Evolutionary conservation across 1,140 invertebrate species (phyloP), one percentile per base, ranked within the genome.

Genomic region (Cepaea nemoralis): DNA sequence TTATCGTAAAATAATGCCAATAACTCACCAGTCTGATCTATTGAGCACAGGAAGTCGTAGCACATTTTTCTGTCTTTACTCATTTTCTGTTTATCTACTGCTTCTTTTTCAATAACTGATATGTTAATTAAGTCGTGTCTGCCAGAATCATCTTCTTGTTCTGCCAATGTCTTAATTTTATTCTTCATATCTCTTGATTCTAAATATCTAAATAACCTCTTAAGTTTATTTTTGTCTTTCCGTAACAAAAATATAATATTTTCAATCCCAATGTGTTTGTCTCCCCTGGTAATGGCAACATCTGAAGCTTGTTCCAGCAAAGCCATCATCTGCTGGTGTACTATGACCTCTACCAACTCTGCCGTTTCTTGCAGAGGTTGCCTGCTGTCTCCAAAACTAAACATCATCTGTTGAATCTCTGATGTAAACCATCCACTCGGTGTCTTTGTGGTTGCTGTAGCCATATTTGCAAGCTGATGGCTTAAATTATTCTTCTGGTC

Each of bases 321-420:
- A 8, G 77, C 59, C 3, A 67, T 89, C 76, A 95, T 90, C 88
- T 95, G 94, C 83, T 94, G 93, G 78, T 94, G 90, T 14, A 94
- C 93, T 82, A 95, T 94, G 75, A 92, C 93, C 90, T 95, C 94
- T 0, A 95, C 93, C 48, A 95, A 86, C n/a, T 92, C 89, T 1
- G 94, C 94, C 27, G 94, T 94, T 80, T 94, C 94, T 22, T 93
- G 91, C 78, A 94, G 93, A 5, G 94, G 94, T 75, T 93, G 93
- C 33, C 93, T 92, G 88, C 93, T 93, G 85, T 95, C 94, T n/a
- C 94, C 94, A 88, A 95, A 94, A 31, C 94, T 94, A 89, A 94
- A 94, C 94, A 89, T 91, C 69, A 70, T 70, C 35, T 70, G 69
- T 35, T 70, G 69, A 33, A 70, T 70, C 10, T 70, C 69, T 5